Evolutionary conservation across 2,888 invertebrate genomes (phyloP).

Genomic region (Stenoptilia bipunctidactyla): DNA sequence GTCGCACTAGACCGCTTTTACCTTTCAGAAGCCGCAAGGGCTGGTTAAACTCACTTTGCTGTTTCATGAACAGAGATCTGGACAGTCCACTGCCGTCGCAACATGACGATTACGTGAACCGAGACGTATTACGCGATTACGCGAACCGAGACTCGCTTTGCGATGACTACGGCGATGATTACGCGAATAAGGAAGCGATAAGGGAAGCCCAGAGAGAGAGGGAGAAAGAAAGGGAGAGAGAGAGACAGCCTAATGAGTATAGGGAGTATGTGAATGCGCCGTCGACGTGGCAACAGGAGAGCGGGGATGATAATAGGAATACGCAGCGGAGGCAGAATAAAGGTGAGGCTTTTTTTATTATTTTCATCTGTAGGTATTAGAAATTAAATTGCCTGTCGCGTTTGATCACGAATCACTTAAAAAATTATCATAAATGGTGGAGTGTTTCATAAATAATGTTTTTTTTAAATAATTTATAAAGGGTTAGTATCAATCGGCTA

Average conservation of each 20-base stretch:
- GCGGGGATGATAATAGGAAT: slow-evolving; percentile 49
- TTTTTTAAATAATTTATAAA: too few species aligned
- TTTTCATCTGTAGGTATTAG: too few species aligned
- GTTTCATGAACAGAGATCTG: slow-evolving; percentile 66
- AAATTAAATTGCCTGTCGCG: too few species aligned
- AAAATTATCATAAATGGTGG: too few species aligned
- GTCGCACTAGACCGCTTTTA: slow-evolving; percentile 38
- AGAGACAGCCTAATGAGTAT: slow-evolving; percentile 48
- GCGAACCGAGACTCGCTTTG: slow-evolving; percentile 59
- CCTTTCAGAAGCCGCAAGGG: slow-evolving; percentile 54
- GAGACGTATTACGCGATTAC: slow-evolving; percentile 55
- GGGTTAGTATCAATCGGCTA: too few species aligned
- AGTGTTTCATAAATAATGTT: too few species aligned
- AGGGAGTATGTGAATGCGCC: slow-evolving; percentile 66
- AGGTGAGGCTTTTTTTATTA: slow-evolving; percentile 33
- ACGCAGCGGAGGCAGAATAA: slow-evolving; percentile 51
- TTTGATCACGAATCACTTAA: too few species aligned
- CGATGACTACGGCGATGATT: slow-evolving; percentile 63
- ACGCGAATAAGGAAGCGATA: slow-evolving; percentile 63
- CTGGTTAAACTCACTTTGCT: slow-evolving; percentile 62
- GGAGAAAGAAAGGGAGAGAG: slow-evolving; percentile 25
- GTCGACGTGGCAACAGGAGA: slow-evolving; percentile 43
- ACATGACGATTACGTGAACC: slow-evolving; percentile 62
- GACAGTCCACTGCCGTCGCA: slow-evolving; percentile 49
- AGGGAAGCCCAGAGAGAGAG: slow-evolving; percentile 58